A percentile compares a stretch with the other conserved stretches of the same genome.
Conservation (phyloP, 1,140 invertebrate genomes). For the Leguminivora glycinivorella region DNA sequence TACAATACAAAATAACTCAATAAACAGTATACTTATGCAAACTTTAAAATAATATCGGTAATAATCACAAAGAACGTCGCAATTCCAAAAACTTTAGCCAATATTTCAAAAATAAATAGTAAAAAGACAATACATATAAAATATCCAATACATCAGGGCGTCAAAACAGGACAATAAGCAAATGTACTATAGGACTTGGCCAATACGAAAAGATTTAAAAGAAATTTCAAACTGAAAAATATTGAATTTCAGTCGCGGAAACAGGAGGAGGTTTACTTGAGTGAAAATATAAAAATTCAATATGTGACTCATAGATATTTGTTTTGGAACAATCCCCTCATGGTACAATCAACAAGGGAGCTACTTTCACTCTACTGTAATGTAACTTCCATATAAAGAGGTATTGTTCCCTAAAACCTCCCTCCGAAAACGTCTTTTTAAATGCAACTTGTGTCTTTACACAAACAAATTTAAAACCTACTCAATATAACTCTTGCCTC, state of each 20-base stretch:
- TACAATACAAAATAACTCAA: slow-evolving; percentile 24
- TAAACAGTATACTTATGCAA: slow-evolving; percentile 16
- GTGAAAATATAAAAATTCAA: slow-evolving; percentile 53
- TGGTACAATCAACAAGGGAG: slow-evolving; percentile 53
- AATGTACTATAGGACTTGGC: slow-evolving; percentile 15
- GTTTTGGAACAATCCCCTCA: slow-evolving; percentile 61
- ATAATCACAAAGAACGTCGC: slow-evolving; percentile 3
- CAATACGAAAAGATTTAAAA: slow-evolving; percentile 27
- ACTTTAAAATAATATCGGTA: slow-evolving; percentile 19
- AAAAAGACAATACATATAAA: slow-evolving; percentile 48
- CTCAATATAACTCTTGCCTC: slow-evolving; percentile 21
- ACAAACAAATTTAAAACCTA: slow-evolving; percentile 5
- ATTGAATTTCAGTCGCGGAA: slow-evolving; percentile 54
- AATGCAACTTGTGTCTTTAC: neutral
- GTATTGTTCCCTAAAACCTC: slow-evolving; percentile 38
- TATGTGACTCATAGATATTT: slow-evolving; percentile 40
- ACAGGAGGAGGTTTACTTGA: slow-evolving; percentile 75
- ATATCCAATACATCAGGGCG: slow-evolving; percentile 63
- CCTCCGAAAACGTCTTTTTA: slow-evolving; percentile 31
- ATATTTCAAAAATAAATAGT: slow-evolving; percentile 38
- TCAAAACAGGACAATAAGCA: slow-evolving; percentile 49
- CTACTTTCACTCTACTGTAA: slow-evolving; percentile 32
- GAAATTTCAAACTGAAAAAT: slow-evolving; percentile 43
- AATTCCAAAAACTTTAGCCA: slow-evolving; percentile 15
- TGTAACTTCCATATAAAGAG: slow-evolving; percentile 64